Base-by-base conservation (phyloP, 2,888 invertebrate species). In the Parnassius glacialis region DNA sequence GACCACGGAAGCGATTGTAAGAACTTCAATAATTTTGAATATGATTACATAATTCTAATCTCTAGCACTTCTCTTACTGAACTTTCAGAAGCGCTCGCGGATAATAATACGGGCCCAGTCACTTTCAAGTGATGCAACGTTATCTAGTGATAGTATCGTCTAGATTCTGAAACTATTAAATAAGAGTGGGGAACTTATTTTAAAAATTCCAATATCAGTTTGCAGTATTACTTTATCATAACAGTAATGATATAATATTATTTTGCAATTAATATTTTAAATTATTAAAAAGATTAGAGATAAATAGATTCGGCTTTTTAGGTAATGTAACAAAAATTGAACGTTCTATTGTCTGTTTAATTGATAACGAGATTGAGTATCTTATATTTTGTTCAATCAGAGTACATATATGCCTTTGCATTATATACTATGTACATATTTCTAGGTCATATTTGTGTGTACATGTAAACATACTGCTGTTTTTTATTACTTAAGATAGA, bases 121-220 rank as follows among this genome's bases (percentile, higher is more conserved):
- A 68, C 65, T 62, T 65, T 57, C 64, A 67, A 64, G 64, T 64
- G 59, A 64, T 62, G 64, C 65, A 47, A 59, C 58, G 59, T 62
- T 68, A 71, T 71, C 69, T 20, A 47, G 65, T 65, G 67, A 71
- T 68, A 68, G 68, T 61, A 72, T 72, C 70, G 65, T 68, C 68
- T 72, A 67, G 3, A 42, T n/a, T 50, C 53, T 57, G 43, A 54
- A 42, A 44, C 54, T 57, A 52, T 47, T 48, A 53, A 25, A 62
- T 42, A 41, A 47, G 48, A 51, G 45, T 51, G 58, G 43, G 25
- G 43, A 48, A 61, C 2, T 51, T 53, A 51, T 57, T 59, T 57
- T 57, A 45, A 50, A 59, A 48, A 47, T 34, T 52, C 12, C 50
- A 25, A 2, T 12, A 45, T 12, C n/a, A 7, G 12, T 45, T 12